Evolutionary conservation across 2,888 invertebrate species (phyloP), one percentile per base, ranked within the genome.

Genomic region (Aphelenchoides bicaudatus): DNA sequence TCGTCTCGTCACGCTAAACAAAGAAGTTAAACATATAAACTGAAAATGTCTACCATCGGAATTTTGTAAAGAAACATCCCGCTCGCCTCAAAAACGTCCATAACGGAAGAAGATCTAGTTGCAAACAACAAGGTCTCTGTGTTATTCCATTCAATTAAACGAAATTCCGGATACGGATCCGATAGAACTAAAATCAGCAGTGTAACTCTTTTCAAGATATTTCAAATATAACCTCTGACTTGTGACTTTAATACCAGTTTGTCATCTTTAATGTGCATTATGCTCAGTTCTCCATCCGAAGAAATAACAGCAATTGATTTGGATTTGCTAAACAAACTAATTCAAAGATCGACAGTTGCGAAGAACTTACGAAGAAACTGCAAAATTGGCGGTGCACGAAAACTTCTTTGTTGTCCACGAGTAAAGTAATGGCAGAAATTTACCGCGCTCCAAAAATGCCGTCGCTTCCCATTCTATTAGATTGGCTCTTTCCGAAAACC

Each of bases 81-180:
- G 1, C 49, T 48, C 13, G 62, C 16, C 28, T 62, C 62, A 37
- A 62, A 62, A 1, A 62, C 50, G 39, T 62, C 63, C 37, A 62
- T 37, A 21, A 63, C 51, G 5, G 56, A 56, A 2, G 48, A 47
- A 28, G 31, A 31, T 25, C 63, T 29, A 2, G 62, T 65, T 6
- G 63, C 47, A 5, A 62, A 25, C 13, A 62, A 39, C 6, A 62
- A 49, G 23, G 53, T 50, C 23, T 62, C 65, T 8, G 62, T 56
- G 3, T 29, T 29, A 27, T 56, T 47, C 56, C 63, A 62, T 49
- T 62, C 59, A 25, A 62, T 25, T 10, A 62, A 46, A 28, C 62
- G 55, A 31, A 39, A 62, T 49, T 62, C 62, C 2, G 62, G 62
- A 13, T 66, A 63, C 1, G 63, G 58, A 39, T 62, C 62, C 19